These are phyloP conservation scores for Eretmocerus hayati DNA, from an alignment of 2,888 invertebrate genomes.

Conservation along the genomic window DNA sequence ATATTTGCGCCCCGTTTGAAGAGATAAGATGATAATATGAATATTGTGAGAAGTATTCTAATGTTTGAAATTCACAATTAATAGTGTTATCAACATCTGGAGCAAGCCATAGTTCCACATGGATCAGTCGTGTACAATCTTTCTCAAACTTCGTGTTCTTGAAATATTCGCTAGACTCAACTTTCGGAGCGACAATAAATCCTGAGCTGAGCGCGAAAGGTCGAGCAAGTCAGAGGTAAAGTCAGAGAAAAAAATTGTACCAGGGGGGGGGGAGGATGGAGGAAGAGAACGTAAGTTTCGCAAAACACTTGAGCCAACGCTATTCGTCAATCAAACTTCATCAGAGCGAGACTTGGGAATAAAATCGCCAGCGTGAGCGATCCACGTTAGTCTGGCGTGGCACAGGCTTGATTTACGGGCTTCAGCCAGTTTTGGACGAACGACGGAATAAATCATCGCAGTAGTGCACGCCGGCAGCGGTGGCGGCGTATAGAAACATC, in stretches of 20 bases:
- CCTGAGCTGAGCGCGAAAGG: not conserved
- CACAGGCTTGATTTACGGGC: conserved; percentile 14
- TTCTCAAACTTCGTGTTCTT: too few relatives aligned
- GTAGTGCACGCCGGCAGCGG: not conserved
- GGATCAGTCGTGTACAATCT: too few relatives aligned
- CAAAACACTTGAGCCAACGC: conserved; percentile 20
- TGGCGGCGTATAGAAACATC: conserved; percentile 29
- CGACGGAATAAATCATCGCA: conserved; percentile 22
- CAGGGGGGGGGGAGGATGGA: conserved; percentile 21
- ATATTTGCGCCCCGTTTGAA: too few relatives aligned
- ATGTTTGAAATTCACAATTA: too few relatives aligned
- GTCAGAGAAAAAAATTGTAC: not conserved
- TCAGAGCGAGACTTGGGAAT: conserved; percentile 18
- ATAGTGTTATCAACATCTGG: too few relatives aligned
- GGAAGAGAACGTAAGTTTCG: conserved; percentile 12
- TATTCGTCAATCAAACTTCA: conserved; percentile 22
- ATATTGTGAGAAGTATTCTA: too few relatives aligned
- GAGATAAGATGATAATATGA: too few relatives aligned
- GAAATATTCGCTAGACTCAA: conserved; percentile 4
- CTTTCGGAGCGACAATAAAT: conserved; percentile 13
- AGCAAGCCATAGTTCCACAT: too few relatives aligned
- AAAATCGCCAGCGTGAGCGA: conserved; percentile 9
- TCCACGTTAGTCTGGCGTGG: too few relatives aligned
- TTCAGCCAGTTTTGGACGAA: conserved; percentile 19
- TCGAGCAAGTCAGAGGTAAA: not conserved